phyloP scores from a whole-genome alignment of 2,888 invertebrate species.

The Rhagophthalmus giganteus region DNA sequence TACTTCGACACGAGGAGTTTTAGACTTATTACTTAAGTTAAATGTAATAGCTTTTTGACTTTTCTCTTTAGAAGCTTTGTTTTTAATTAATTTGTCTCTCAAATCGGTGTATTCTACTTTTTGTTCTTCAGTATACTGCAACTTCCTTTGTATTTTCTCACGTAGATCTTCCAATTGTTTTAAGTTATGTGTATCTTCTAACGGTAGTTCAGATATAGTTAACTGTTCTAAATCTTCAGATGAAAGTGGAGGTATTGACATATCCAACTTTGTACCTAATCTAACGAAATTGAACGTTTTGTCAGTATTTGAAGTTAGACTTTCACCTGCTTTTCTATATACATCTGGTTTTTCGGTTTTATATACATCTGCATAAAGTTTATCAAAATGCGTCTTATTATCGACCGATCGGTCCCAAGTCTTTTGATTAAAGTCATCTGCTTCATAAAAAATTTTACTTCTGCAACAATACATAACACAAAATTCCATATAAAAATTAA shows the following conservation, averaged over 20 bases:
- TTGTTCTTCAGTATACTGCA: conserved; percentile 47
- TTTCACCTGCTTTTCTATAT: conserved; percentile 45
- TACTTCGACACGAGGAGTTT: conserved; percentile 20
- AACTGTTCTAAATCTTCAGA: conserved; percentile 46
- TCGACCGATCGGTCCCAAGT: conserved; percentile 1
- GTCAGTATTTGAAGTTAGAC: conserved; percentile 28
- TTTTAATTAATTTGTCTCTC: conserved; percentile 7
- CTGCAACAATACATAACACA: too few species aligned
- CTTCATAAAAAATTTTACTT: not conserved
- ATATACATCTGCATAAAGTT: too few species aligned
- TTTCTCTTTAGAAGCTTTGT: conserved; percentile 39
- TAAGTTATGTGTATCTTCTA: conserved; percentile 56
- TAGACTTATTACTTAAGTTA: not conserved
- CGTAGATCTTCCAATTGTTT: conserved; percentile 57
- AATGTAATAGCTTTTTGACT: conserved; percentile 36
- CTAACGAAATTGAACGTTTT: conserved; percentile 27
- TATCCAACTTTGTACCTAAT: conserved; percentile 36
- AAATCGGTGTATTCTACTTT: conserved; percentile 10
- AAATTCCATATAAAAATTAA: too few species aligned
- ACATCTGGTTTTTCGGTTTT: conserved; percentile 44
- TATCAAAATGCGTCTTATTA: too few species aligned
- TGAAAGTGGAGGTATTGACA: conserved; percentile 50
- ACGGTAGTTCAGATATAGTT: conserved; percentile 1
- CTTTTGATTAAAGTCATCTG: too few species aligned
- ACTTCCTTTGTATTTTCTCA: conserved; percentile 57